A percentile compares a stretch with the other conserved stretches of the same genome.
phyloP scores from a whole-genome alignment of 2,797 vertebrate species.

The Anabas testudineus region DNA sequence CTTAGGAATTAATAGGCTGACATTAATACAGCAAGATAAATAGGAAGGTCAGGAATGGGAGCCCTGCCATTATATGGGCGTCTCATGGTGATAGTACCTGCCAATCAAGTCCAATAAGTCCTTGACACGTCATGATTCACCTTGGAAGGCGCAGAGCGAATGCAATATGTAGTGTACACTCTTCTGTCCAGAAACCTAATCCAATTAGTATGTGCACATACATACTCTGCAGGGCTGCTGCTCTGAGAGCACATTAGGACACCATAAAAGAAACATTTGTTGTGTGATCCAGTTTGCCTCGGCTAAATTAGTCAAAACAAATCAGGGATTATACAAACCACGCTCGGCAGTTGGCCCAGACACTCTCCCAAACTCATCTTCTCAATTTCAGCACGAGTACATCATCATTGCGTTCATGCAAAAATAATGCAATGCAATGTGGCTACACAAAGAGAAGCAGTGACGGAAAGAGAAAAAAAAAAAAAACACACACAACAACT shows the following conservation, averaged over 20 bases:
- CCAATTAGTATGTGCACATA: slow-evolving; percentile 63
- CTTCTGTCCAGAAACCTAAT: slow-evolving; percentile 49
- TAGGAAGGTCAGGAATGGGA: slow-evolving; percentile 89
- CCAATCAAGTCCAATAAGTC: slow-evolving; percentile 90
- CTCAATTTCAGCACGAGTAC: slow-evolving; percentile 66
- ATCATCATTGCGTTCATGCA: slow-evolving; percentile 51
- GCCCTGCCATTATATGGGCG: slow-evolving; percentile 88
- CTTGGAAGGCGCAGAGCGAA: slow-evolving; percentile 72
- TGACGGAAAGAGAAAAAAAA: slow-evolving; percentile 9
- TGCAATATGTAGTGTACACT: slow-evolving; percentile 47
- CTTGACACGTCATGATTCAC: slow-evolving; percentile 79
- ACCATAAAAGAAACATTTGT: slow-evolving; percentile 60
- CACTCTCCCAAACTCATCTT: slow-evolving; percentile 60
- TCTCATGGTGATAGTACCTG: slow-evolving; percentile 90
- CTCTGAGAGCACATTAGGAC: slow-evolving; percentile 53
- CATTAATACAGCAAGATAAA: slow-evolving; percentile 98
- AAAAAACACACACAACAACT: too few species aligned
- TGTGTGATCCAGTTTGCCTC: slow-evolving; percentile 52
- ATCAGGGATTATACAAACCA: slow-evolving; percentile 53
- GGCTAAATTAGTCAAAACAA: slow-evolving; percentile 68
- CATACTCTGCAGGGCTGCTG: slow-evolving; percentile 53
- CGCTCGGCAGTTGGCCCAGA: slow-evolving; percentile 48
- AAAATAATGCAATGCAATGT: slow-evolving; percentile 53
- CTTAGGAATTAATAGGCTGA: slow-evolving; percentile 95
- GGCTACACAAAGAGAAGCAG: slow-evolving; percentile 49